Evolutionary conservation across 1,140 invertebrate genomes (phyloP), one percentile per base, ranked within the genome.

Genomic region (Euura saliciscinereae): DNA sequence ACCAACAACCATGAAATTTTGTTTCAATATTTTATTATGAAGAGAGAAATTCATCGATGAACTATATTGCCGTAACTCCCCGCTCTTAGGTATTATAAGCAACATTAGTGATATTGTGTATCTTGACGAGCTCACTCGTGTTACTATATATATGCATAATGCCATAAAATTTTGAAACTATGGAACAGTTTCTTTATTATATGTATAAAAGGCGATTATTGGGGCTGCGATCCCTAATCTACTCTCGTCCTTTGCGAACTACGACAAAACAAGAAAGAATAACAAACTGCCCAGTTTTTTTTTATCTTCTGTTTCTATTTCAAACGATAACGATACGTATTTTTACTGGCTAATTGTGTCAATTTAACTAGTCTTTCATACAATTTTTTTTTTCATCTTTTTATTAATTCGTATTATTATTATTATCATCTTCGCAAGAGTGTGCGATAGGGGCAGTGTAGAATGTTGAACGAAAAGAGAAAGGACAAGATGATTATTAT

Each of bases 51-150:
- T 28, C 28, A 28, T 28, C 28, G 28, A 28, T 28, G 28, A 28
- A 8, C 51, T 69, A 72, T 82, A 72, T 82, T 82, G 77, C 78
- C 78, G 79, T 82, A 83, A 83, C 83, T 85, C 84, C 84, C 84
- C 84, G 84, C 84, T 80, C 82, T 77, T 85, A 85, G 84, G 83
- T 80, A 43, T 75, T 8, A 51, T 79, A 76, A 78, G 74, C 75
- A 79, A 75, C 74, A 73, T 72, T 67, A 59, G 51, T 59, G 13
- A 59, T n/a, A n/a, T 6, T 59, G 51, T 28, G 28, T 59, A 59
- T 59, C 51, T n/a, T 28, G 13, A 59, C 13, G 51, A 59, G 51
- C 51, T 59, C 3, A 59, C 51, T 59, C 6, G 51, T 59, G 3
- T 59, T 59, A 59, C 51, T 59, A 59, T 59, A 59, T 59, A 59